Conservation (phyloP, 2,113 vertebrate species). For the Eleginops maclovinus region DNA sequence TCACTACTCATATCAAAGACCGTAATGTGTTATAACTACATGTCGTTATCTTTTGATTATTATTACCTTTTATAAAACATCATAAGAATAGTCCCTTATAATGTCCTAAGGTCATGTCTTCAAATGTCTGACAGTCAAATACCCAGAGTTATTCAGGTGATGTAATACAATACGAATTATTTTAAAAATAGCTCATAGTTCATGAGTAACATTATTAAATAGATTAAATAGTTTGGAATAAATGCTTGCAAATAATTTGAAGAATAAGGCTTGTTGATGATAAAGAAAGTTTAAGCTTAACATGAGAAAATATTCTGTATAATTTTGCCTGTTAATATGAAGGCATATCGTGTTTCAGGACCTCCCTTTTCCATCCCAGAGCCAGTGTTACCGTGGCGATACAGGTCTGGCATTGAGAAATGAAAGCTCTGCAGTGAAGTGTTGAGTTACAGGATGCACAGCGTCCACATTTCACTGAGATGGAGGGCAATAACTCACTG, state of each 20-base stretch:
- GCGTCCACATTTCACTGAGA: constrained; percentile 18
- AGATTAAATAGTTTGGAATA: neutral
- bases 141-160: neutral
- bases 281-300: neutral
- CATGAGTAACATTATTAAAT: neutral
- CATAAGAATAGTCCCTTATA: neutral
- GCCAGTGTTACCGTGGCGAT: constrained; percentile 58
- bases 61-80: neutral
- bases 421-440: constrained; percentile 68
- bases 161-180: neutral
- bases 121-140: neutral
- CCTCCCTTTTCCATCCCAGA: constrained; percentile 27
- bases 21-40: too few species aligned
- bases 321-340: constrained; percentile 24
- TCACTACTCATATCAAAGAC: neutral
- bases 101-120: neutral
- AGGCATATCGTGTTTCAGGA: constrained; percentile 46
- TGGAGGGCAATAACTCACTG: constrained; percentile 12
- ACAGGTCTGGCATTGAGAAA: constrained; percentile 51
- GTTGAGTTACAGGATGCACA: constrained; percentile 70
- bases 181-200: neutral
- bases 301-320: neutral
- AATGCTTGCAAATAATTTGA: neutral
- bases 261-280: neutral
- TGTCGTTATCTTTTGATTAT: neutral